Evolutionary conservation across 1,140 invertebrate species (phyloP).

Genomic region (Aphelenchoides avenae): DNA sequence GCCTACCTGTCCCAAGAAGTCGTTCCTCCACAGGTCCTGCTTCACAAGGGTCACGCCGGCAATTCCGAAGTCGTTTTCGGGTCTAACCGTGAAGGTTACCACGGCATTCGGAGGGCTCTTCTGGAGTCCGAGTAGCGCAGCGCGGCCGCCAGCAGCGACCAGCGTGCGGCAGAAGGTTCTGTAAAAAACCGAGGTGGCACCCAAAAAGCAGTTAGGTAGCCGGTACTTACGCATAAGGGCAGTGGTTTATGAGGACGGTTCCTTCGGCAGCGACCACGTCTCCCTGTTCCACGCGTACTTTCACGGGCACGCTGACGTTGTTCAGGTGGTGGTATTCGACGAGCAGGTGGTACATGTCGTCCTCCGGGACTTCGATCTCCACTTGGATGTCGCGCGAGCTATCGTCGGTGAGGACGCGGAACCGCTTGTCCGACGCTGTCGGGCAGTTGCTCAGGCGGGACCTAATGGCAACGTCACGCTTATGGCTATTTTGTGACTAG

Average conservation of each 20-base stretch:
- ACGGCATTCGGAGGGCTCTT: constrained; percentile 65
- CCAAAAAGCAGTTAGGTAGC: constrained; percentile 37
- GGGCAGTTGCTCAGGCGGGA: too few relatives aligned
- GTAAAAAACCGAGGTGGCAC: constrained; percentile 57
- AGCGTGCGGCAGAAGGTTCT: constrained; percentile 78
- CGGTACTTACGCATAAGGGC: constrained; percentile 41
- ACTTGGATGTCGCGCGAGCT: constrained; percentile 67
- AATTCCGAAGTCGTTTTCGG: constrained; percentile 51
- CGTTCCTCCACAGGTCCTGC: constrained; percentile 74
- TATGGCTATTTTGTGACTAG: too few relatives aligned
- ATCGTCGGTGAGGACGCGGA: too few relatives aligned
- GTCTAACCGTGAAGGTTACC: constrained; percentile 38
- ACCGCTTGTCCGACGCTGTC: too few relatives aligned
- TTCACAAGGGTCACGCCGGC: constrained; percentile 72
- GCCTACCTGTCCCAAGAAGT: constrained; percentile 72
- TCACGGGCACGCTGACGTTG: constrained; percentile 25
- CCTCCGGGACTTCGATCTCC: constrained; percentile 70
- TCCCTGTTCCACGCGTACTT: constrained; percentile 35
- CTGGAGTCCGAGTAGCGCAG: constrained; percentile 70
- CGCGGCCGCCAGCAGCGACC: constrained; percentile 71
- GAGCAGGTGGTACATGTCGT: constrained; percentile 73
- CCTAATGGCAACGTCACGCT: too few relatives aligned
- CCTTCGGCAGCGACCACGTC: constrained; percentile 51
- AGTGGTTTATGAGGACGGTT: constrained; percentile 49
- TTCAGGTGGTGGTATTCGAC: constrained; percentile 70